Conservation (phyloP, 30 jellyfish, hydroid and myxozoan genomes). For the Pseudorhiza aurosa region DNA sequence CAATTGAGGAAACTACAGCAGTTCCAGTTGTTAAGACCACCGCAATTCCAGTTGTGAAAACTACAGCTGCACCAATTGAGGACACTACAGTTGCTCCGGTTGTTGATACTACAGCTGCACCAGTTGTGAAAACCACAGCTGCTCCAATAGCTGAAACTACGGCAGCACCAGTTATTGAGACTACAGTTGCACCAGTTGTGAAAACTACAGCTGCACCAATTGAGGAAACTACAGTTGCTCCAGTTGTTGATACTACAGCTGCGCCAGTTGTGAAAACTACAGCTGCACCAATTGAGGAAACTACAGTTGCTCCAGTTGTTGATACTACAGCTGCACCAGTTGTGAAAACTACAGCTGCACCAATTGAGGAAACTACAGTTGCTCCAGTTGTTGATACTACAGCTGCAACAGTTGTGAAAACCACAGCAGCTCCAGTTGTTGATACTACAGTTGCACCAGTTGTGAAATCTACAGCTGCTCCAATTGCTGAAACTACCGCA, state of each 20-base stretch:
- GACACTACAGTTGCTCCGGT: conserved; percentile 43
- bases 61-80: conserved; percentile 46
- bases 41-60: conserved; percentile 22
- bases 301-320: conserved; percentile 14
- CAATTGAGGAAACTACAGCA: conserved; percentile 15
- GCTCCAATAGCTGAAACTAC: conserved; percentile 45
- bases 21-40: conserved; percentile 17
- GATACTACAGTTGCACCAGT: conserved; percentile 53
- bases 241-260: conserved; percentile 32
- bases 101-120: conserved; percentile 37
- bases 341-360: conserved; percentile 38
- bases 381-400: conserved; percentile 25
- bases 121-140: conserved; percentile 40
- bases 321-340: conserved; percentile 24
- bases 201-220: conserved; percentile 19
- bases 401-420: conserved; percentile 14
- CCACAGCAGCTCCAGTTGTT: conserved; percentile 28
- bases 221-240: conserved; percentile 38
- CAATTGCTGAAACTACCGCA: conserved; percentile 38
- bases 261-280: conserved; percentile 50
- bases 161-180: conserved; percentile 26
- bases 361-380: conserved; percentile 2
- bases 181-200: conserved; percentile 8
- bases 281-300: not conserved
- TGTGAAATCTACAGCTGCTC: conserved; percentile 29